Base-by-base conservation (phyloP, 2,113 vertebrate genomes). In the Barnardius zonarius region DNA sequence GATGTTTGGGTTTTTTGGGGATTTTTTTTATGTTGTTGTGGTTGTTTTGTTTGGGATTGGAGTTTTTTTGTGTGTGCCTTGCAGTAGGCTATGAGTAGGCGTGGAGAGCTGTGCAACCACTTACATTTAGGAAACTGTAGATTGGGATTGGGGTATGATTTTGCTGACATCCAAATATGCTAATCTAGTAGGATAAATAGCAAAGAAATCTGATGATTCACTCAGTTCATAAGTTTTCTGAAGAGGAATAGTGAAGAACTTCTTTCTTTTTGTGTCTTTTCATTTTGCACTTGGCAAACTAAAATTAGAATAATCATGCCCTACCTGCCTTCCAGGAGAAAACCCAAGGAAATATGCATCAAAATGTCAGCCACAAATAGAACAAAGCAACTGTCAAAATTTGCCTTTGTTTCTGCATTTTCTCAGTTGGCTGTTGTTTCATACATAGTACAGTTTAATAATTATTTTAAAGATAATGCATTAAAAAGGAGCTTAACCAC, bases 1-100 rank as follows among this genome's bases (percentile, higher is more conserved):
- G 3, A 3, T 59, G 11, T 3, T 54, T 31, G 1, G 4, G 0
- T 10, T 30, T 9, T 43, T 33, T 39, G 2, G 44, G 18, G 44
- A 46, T 46, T 35, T 52, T 28, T 18, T 9, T 19, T 10, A 13
- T 41, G 7, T 17, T 30, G 14, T 59, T 35, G 57, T 19, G 30
- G 16, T 6, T 68, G 6, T 41, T 63, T 64, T 5, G 27, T 59
- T 59, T 59, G 33, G 33, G 57, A 16, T 35, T 59, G 2, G 7
- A 4, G 1, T 31, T 43, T 70, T 19, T 30, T 30, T 66, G 62
- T 79, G 35, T 18, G 11, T 59, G 3, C 57, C 19, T 92, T 67
- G 15, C 31, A 86, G 25, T 89, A 87, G 83, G 93, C 52, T 46
- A 5, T 31, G 33, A 77, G 70, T 88, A 77, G 19, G 35, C 33